A percentile compares a stretch with the other conserved stretches of the same genome.
phyloP scores from a whole-genome alignment of 23 tunicate genomes.

The Trididemnum clinides region DNA sequence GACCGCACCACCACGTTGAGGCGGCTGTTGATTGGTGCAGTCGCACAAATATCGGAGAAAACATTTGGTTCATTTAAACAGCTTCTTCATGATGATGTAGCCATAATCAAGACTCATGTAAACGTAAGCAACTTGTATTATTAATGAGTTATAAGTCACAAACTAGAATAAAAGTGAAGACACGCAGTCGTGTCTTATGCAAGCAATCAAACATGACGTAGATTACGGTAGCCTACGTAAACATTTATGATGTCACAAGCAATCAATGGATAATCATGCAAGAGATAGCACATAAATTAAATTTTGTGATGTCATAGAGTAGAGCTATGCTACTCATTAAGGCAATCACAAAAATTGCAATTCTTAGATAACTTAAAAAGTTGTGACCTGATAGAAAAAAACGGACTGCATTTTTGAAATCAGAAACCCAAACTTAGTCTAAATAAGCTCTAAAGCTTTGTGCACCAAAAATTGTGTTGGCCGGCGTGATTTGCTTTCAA shows the following conservation, averaged over 20 bases:
- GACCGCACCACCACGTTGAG: too few species aligned
- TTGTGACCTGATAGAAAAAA: not conserved
- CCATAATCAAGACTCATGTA: too few species aligned
- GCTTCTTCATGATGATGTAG: too few species aligned
- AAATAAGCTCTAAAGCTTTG: not conserved
- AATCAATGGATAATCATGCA: not conserved
- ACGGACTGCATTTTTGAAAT: not conserved
- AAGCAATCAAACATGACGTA: not conserved
- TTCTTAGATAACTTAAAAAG: too few species aligned
- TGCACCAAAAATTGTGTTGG: not conserved
- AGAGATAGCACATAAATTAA: not conserved
- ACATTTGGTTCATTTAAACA: too few species aligned
- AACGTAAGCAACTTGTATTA: not conserved
- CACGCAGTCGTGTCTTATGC: not conserved
- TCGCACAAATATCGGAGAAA: too few species aligned
- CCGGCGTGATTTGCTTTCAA: not conserved
- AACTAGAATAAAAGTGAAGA: not conserved
- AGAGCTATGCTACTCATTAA: not conserved
- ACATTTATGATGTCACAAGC: not conserved
- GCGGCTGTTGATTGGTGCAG: too few species aligned
- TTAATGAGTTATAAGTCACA: not conserved
- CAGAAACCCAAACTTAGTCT: not conserved
- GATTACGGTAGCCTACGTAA: not conserved
- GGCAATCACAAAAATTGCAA: not conserved
- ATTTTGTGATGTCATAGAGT: not conserved